Percentiles rank a stretch among this genome's conserved stretches.
These are phyloP conservation scores for Mobula birostris DNA, from an alignment of 2,113 vertebrate genomes.

Conservation along the genomic window DNA sequence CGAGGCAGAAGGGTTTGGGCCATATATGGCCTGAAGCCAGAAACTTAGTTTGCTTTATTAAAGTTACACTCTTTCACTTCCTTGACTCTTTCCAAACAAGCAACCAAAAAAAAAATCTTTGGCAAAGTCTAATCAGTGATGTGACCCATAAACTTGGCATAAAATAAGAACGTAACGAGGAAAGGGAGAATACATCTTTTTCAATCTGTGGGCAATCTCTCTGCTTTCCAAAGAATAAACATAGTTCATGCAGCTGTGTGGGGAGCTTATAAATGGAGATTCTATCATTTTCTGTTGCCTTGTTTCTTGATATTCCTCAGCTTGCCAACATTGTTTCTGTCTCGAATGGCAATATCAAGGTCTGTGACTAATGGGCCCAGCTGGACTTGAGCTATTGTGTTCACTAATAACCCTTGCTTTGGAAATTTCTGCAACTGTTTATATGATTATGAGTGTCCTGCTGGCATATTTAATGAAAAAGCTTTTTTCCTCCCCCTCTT, in stretches of 20 bases:
- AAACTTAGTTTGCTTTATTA: background rate
- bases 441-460: background rate
- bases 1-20: background rate
- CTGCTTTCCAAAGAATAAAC: background rate
- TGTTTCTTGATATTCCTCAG: background rate
- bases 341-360: background rate
- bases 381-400: background rate
- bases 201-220: constrained; percentile 8
- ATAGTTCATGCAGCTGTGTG: background rate
- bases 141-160: background rate
- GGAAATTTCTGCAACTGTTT: background rate
- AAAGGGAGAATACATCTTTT: background rate
- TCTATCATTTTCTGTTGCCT: background rate
- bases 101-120: background rate
- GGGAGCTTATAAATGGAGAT: background rate
- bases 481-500: background rate
- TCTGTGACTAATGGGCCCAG: background rate
- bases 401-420: background rate
- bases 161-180: background rate
- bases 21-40: background rate
- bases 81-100: background rate
- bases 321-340: background rate
- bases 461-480: constrained; percentile 21
- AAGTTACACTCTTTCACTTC: background rate
- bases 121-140: background rate